Evolutionary conservation across 2,113 vertebrate species (phyloP), one percentile per base, ranked within the genome.

Genomic region (Oncorhynchus clarkii): DNA sequence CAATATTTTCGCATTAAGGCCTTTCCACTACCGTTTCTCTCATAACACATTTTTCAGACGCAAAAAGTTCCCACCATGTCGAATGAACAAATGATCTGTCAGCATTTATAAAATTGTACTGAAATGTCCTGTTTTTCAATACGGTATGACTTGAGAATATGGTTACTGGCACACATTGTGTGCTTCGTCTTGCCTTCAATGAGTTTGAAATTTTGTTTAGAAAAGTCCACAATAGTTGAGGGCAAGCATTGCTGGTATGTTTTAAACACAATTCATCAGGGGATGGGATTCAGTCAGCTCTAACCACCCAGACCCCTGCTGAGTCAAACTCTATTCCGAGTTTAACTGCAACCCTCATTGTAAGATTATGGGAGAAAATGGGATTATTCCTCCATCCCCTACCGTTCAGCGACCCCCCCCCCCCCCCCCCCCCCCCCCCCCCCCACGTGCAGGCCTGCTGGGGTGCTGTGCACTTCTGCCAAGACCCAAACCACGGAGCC

Each of bases 401-500:
- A 64, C 7, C 20, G 68, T 80, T 39, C 34, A 39, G 34, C 66
- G n/a, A n/a, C 48, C 11, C n/a, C 18, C 2, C 78, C 60, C 11
- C 11, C 13, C 39, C 54, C 66, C 48, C 11, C n/a, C 18, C 2
- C 78, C 66, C 48, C 11, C n/a, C 18, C 2, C 78, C 60, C 11
- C 11, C 13, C 39, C 54, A 12, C 34, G 7, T 45, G 27, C 39
- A 48, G 70, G 34, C 75, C 31, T 73, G 31, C 64, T 54, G 64
- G 24, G 13, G 71, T 8, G 5, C 54, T 29, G 62, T 45, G 51
- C 45, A 6, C 62, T 70, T 34, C 51, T 68, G 5, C 39, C 18
- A 60, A 65, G 7, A 75, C 60, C 62, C 79, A 83, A 90, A 78
- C 76, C 70, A 71, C 75, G 57, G 51, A 78, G 78, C 54, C 72